Conservation (phyloP, 2,888 invertebrate species). For the Rapana venosa region DNA sequence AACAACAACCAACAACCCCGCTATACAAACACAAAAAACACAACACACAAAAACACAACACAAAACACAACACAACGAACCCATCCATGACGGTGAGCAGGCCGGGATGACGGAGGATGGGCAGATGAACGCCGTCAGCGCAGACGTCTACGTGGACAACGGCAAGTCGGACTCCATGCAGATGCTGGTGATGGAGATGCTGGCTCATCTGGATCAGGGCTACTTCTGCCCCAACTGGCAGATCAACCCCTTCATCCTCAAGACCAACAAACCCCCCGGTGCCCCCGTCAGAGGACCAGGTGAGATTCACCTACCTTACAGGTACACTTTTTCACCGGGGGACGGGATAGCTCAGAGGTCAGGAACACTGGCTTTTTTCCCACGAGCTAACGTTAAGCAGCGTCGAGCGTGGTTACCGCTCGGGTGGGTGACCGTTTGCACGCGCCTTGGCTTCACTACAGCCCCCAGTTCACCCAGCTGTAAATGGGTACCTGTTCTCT, state of each 20-base stretch:
- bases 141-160: constrained; percentile 79
- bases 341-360: too few species aligned
- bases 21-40: too few species aligned
- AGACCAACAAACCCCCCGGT: constrained; percentile 85
- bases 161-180: constrained; percentile 78
- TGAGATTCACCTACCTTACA: constrained; percentile 45
- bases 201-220: constrained; percentile 48
- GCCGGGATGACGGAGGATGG: constrained; percentile 73
- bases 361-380: too few species aligned
- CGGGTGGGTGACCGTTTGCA: too few species aligned
- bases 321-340: not conserved
- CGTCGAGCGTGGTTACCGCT: too few species aligned
- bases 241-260: constrained; percentile 79
- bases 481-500: too few species aligned
- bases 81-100: constrained; percentile 71
- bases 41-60: too few species aligned
- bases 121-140: constrained; percentile 79
- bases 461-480: too few species aligned
- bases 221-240: constrained; percentile 83
- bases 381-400: too few species aligned
- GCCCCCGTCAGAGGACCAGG: constrained; percentile 87
- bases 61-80: too few species aligned
- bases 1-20: too few species aligned
- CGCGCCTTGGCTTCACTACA: too few species aligned
- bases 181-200: constrained; percentile 42